Evolutionary conservation across 1,140 invertebrate genomes (phyloP), one percentile per base, ranked within the genome.

Genomic region (Aphelinus certus): DNA sequence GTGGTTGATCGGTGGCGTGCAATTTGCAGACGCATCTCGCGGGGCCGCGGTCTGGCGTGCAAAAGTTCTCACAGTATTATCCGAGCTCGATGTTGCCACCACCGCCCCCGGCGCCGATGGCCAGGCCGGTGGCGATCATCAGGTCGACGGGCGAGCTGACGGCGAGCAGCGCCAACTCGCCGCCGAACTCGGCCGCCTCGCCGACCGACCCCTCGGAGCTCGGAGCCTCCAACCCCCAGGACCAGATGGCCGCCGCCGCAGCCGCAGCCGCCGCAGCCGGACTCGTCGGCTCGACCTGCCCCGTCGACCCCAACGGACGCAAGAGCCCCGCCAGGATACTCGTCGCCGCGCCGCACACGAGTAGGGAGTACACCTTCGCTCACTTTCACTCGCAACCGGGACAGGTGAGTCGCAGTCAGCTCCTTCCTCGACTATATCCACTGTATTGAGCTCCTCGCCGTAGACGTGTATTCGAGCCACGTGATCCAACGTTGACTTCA

Each of bases 41-140:
- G 85, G 90, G 83, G 90, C 89, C 87, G 88, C 90, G 78, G 85
- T 88, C 92, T 92, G 88, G 84, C 48, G 81, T 88, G 81, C 87
- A 92, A 79, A 93, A 93, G 88, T 89, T 94, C 81, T 91, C 93
- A 71, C 94, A 96, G 81, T 97, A 97, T 88, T 97, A 96, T 88
- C 92, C 93, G 76, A 95, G 94, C 82, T 93, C 95, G 77, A 96
- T 95, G 92, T 89, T 98, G 79, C 96, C 97, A 10, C 97, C 96
- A 57, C 95, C 96, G n/a, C 96, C 97, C n/a, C 92, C 97, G 2
- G 96, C 96, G 2, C 96, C 96, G 6, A 97, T 98, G 95, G 96
- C 97, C 2, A 90, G 97, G 78, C 97, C 97, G 0, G 97, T 98
- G 7, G 96, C 97, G 45, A 97, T 98, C 78, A 96, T 98, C 81